Base-by-base conservation (phyloP, 2,113 vertebrate species). In the Chinchilla lanigera region DNA sequence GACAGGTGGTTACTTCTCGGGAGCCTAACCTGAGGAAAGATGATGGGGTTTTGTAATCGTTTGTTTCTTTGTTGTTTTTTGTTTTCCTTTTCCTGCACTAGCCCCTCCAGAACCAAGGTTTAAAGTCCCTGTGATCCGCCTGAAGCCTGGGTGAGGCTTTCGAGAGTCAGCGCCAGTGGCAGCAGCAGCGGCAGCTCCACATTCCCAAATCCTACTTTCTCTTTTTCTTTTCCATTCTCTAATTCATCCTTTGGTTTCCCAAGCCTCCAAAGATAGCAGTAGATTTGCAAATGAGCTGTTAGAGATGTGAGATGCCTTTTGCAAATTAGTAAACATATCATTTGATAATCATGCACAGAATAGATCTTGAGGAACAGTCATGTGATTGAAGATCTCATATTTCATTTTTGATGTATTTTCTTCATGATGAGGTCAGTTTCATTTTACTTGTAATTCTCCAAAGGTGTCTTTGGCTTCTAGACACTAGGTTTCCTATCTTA, bases 381-480 rank as follows among this genome's bases (percentile, higher is more conserved):
- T 5, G 33, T 11, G 3, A 41, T 50, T 35, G 16, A 16, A 71
- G 41, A 44, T 47, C 80, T 92, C 17, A 2, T 16, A 24, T 77
- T 95, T 88, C 33, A 63, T 47, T 81, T 50, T 41, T 89, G 58
- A 85, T 77, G 26, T 85, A 75, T 38, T 44, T 44, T 75, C 14
- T 44, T 75, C 73, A 75, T n/a, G 11, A 30, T 26, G 58, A 73
- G 38, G 26, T 83, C 24, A 38, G 12, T 50, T 17, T 89, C 52
- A 19, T 30, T 96, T 93, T 82, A 38, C 7, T 92, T 92, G 54
- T 30, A 61, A 7, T 84, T 89, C 61, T 92, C 61, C 67, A 92
- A 90, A 95, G 26, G n/a, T 73, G 11, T 35, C 17, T 17, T 65
- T 78, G 47, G 38, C 44, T 75, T 3, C 77, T 77, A 83, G 28